Conservation (phyloP, 2,113 vertebrate genomes). For the Empidonax alnorum region DNA sequence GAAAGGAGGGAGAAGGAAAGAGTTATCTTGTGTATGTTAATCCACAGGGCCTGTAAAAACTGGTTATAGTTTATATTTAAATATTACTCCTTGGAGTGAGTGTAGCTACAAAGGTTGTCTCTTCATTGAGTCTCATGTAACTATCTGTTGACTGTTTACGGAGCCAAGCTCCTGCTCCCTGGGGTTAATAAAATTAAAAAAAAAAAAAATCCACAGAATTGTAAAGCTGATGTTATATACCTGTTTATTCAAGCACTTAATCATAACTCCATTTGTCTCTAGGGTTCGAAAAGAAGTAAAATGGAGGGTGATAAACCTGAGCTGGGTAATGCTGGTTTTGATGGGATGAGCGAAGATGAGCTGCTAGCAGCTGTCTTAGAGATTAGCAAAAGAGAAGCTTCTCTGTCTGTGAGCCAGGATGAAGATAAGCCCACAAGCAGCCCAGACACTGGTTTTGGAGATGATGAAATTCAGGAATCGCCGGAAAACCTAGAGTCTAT, state of each 20-base stretch:
- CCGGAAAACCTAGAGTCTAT: conserved; percentile 82
- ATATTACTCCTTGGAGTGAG: background rate
- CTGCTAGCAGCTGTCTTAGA: conserved; percentile 91
- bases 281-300: conserved; percentile 74
- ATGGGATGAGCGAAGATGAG: conserved; percentile 91
- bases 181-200: background rate
- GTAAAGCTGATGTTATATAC: background rate
- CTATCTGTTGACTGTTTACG: background rate
- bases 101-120: background rate
- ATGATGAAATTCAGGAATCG: conserved; percentile 87
- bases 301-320: conserved; percentile 70
- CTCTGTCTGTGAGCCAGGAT: conserved; percentile 68
- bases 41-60: conserved; percentile 27
- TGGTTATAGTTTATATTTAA: conserved; percentile 24
- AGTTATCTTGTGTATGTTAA: background rate
- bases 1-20: background rate
- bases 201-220: background rate
- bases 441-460: conserved; percentile 95
- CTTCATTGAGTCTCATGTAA: background rate
- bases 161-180: background rate
- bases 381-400: conserved; percentile 86
- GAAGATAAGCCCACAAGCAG: conserved; percentile 90
- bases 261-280: conserved; percentile 14
- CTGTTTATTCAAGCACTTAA: conserved; percentile 16
- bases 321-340: conserved; percentile 75